phyloP scores from a whole-genome alignment of 2,113 vertebrate species.

The Marmota monax region DNA sequence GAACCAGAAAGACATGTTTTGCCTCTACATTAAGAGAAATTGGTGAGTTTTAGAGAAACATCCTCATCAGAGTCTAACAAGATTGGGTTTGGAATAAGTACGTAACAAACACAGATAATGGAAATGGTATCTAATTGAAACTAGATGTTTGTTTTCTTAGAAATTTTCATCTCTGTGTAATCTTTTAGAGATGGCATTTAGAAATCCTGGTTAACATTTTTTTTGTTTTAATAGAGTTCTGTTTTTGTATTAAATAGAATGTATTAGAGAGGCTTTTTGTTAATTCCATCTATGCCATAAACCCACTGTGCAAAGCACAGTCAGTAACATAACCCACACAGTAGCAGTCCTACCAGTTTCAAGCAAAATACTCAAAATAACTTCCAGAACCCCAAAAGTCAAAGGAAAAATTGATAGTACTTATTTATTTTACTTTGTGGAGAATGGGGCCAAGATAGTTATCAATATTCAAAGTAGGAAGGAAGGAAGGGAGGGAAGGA shows the following conservation, averaged over 20 bases:
- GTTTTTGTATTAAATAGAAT: constrained; percentile 50
- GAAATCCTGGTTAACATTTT: constrained; percentile 2
- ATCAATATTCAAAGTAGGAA: neutral
- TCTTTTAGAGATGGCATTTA: neutral
- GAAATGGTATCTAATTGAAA: neutral
- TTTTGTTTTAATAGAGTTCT: neutral
- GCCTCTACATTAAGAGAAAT: neutral
- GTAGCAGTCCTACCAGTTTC: neutral
- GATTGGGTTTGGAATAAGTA: neutral
- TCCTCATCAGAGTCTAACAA: neutral
- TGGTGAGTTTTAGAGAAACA: neutral
- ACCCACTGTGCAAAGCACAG: neutral
- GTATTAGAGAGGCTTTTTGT: neutral
- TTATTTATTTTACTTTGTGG: neutral
- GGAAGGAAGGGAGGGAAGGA: too few species aligned
- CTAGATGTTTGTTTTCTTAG: neutral
- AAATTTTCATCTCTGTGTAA: neutral
- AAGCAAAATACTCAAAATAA: neutral
- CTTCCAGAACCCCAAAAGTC: neutral
- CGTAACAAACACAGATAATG: constrained; percentile 1
- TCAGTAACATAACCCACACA: neutral
- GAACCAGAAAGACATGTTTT: neutral
- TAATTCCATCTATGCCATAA: neutral
- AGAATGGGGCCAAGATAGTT: neutral
- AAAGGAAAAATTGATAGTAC: neutral